Base-by-base conservation (phyloP, 2,888 invertebrate genomes). In the Amblyjoppa fuscipennis region DNA sequence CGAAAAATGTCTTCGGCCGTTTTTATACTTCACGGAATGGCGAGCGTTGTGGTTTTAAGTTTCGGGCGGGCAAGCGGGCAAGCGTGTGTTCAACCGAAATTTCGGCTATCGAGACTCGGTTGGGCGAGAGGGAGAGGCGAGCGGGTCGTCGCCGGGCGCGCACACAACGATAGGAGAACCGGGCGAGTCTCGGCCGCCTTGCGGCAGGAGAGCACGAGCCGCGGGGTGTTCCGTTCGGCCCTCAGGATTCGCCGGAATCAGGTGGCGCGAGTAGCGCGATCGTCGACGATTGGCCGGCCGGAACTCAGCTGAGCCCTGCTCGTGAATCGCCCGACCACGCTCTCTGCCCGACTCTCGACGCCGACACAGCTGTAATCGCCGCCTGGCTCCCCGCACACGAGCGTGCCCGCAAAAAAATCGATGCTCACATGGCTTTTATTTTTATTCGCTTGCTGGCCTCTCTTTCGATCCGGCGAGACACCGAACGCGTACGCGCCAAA, bases 211-310 rank as follows among this genome's bases (percentile, higher is more conserved):
- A 74, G 70, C 45, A 31, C 61, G 76, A n/a, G 20, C 69, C 64
- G 59, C 87, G 70, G 69, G 80, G 81, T 81, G 87, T 88, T 88
- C 87, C 81, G 69, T 84, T 83, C 85, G 81, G 70, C 79, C 82
- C 84, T 84, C 87, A 87, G 90, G 87, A 93, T 92, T 92, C 91
- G 92, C 85, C 84, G 88, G 88, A 88, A 90, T 88, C 89, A 90
- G 91, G 93, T 93, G 93, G 93, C 93, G 93, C 93, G 93, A 93
- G 92, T 87, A 87, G 87, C 81, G 87, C 73, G 87, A 77, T 80
- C 91, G 89, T 76, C 89, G 87, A 87, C 86, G 88, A 93, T 93
- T 93, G 93, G 93, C 87, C 90, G 87, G 83, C 70, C 61, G 84
- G 80, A 81, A 89, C 93, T 93, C 93, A 89, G 92, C 93, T 92